Conservation (phyloP, 2,888 invertebrate genomes). For the Cataglyphis altisquamis region DNA sequence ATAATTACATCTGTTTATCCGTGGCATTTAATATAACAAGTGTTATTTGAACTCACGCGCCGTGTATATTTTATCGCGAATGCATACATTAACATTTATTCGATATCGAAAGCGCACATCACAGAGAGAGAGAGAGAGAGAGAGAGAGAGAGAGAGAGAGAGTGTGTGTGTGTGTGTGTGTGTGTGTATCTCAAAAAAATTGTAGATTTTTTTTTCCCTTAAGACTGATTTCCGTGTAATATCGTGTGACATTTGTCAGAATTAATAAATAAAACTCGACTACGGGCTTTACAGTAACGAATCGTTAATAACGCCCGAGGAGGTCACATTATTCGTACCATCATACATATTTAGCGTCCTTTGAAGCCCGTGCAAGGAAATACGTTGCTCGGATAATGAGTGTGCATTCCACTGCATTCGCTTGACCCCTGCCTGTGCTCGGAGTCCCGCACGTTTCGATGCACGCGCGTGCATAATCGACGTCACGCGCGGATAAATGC, state of each 20-base stretch:
- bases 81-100: not conserved
- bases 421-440: not conserved
- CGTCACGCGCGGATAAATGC: conserved; percentile 76
- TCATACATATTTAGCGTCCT: conserved; percentile 30
- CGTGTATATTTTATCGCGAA: conserved; percentile 64
- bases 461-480: conserved; percentile 74
- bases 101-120: conserved; percentile 24
- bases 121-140: not conserved
- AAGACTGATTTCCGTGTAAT: not conserved
- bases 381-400: conserved; percentile 29
- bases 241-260: not conserved
- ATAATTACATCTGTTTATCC: conserved; percentile 76
- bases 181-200: not conserved
- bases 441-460: conserved; percentile 11
- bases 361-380: conserved; percentile 27
- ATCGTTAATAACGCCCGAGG: not conserved
- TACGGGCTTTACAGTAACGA: not conserved
- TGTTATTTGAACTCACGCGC: conserved; percentile 71
- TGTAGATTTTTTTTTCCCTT: not conserved
- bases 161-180: not conserved
- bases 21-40: conserved; percentile 72
- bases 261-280: not conserved
- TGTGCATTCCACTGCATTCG: conserved; percentile 14
- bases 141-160: not conserved
- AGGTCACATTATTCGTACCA: conserved; percentile 18